Percentiles rank a stretch among this genome's conserved stretches.
Evolutionary conservation across 2,888 invertebrate genomes (phyloP).

Genomic region (Agriotes lineatus): DNA sequence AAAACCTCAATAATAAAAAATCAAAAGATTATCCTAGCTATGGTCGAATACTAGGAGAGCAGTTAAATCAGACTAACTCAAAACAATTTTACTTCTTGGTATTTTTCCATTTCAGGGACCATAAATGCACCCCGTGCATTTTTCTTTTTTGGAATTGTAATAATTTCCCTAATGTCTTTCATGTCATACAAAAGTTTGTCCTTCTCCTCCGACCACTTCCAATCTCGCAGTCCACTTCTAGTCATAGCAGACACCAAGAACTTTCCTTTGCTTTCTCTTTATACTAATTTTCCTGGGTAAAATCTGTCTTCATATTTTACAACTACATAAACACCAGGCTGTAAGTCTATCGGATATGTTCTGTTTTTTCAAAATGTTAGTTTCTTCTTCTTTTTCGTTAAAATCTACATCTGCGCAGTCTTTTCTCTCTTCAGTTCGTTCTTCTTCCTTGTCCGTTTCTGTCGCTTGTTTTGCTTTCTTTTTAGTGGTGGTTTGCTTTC

Average conservation of each 20-base stretch:
- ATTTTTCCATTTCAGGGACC: slow-evolving; percentile 1
- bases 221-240: neutral
- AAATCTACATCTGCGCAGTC: neutral
- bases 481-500: too few species aligned
- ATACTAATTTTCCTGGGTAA: neutral
- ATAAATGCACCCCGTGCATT: neutral
- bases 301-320: neutral
- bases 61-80: too few species aligned
- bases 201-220: neutral
- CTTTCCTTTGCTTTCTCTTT: neutral
- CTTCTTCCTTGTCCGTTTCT: neutral
- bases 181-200: neutral
- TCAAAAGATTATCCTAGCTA: neutral
- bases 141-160: neutral
- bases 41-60: too few species aligned
- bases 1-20: neutral
- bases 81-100: neutral
- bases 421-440: neutral
- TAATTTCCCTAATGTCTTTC: neutral
- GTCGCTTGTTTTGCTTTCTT: neutral
- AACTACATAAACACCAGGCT: neutral
- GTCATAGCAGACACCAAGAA: neutral
- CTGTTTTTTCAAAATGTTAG: neutral
- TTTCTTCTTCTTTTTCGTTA: neutral
- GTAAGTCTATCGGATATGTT: neutral